Evolutionary conservation across 1,140 invertebrate species (phyloP).

Genomic region (Sweltsa coloradensis): DNA sequence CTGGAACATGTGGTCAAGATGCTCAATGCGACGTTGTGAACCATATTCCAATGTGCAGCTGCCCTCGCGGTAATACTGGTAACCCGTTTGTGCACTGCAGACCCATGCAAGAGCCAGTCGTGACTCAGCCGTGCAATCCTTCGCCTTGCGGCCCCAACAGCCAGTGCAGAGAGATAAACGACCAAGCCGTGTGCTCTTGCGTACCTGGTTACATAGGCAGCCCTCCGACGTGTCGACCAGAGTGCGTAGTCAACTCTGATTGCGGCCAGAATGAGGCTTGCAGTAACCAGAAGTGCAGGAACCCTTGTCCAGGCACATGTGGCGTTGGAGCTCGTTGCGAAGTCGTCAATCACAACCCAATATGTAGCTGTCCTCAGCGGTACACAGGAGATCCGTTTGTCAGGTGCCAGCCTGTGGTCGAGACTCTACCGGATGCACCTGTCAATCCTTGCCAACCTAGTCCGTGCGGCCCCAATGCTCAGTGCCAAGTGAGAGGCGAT

Average conservation of each 20-base stretch:
- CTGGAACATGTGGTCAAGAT: constrained; percentile 39
- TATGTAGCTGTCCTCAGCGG: constrained; percentile 36
- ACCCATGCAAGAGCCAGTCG: constrained; percentile 8
- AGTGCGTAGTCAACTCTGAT: constrained; percentile 34
- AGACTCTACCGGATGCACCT: constrained; percentile 14
- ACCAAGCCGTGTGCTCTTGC: constrained; percentile 35
- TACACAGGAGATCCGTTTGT: constrained; percentile 38
- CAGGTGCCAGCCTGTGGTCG: constrained; percentile 13
- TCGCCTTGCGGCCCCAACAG: constrained; percentile 29
- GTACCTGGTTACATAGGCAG: constrained; percentile 31
- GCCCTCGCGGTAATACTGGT: constrained; percentile 39
- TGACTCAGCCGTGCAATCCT: constrained; percentile 35
- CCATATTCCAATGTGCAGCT: constrained; percentile 52
- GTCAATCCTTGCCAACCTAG: constrained; percentile 46
- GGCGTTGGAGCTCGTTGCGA: constrained; percentile 40
- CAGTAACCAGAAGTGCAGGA: constrained; percentile 33
- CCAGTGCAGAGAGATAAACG: constrained; percentile 33
- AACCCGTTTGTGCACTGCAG: constrained; percentile 27
- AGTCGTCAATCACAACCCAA: constrained; percentile 38
- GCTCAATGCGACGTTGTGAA: constrained; percentile 44
- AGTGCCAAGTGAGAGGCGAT: constrained; percentile 27
- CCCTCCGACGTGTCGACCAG: constrained; percentile 33
- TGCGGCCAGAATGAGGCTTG: constrained; percentile 36
- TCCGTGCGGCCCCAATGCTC: constrained; percentile 36
- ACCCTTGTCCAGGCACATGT: constrained; percentile 39